Conservation (phyloP, 2,888 invertebrate genomes). For the Cepaea hortensis region DNA sequence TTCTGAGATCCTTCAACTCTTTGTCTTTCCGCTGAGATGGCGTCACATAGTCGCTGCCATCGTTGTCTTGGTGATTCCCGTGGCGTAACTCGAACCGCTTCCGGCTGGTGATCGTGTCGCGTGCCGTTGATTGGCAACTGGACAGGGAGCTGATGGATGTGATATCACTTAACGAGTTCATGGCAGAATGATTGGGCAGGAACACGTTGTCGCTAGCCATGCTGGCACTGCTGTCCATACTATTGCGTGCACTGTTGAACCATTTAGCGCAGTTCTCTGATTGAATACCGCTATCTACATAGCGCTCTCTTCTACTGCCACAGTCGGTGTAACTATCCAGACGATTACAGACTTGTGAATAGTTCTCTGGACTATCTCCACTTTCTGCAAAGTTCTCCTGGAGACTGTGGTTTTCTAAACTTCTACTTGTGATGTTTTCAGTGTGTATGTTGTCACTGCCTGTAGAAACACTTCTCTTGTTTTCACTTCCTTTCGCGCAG, state of each 20-base stretch:
- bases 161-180: not conserved
- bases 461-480: not conserved
- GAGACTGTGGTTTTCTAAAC: too few relatives aligned
- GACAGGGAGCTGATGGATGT: not conserved
- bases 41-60: not conserved
- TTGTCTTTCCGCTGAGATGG: constrained; percentile 30
- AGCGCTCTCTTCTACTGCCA: too few relatives aligned
- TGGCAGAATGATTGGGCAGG: not conserved
- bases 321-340: too few relatives aligned
- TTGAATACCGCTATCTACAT: too few relatives aligned
- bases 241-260: not conserved
- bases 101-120: constrained; percentile 5
- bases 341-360: too few relatives aligned
- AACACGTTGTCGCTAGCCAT: not conserved
- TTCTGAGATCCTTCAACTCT: constrained; percentile 5
- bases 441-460: not conserved
- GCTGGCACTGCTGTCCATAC: not conserved
- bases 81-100: constrained; percentile 27
- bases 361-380: not conserved
- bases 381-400: not conserved
- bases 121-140: not conserved
- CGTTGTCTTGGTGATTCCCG: not conserved
- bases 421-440: not conserved
- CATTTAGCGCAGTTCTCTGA: not conserved
- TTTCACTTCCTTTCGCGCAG: too few relatives aligned